Base-by-base conservation (phyloP, 2,888 invertebrate species). In the Tiliacea aurago region DNA sequence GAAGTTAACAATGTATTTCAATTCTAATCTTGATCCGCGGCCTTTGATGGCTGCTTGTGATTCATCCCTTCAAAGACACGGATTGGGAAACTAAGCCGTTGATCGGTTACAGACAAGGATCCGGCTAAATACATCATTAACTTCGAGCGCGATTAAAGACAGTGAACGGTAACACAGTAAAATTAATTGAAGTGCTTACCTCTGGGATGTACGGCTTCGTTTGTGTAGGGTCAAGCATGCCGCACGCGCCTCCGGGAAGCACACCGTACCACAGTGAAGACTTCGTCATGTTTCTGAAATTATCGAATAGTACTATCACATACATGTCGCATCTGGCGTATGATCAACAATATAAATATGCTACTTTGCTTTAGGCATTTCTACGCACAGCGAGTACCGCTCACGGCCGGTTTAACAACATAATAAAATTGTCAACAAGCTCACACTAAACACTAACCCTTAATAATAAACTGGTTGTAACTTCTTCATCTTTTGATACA, bases 191-290 rank as follows among this genome's bases (percentile, higher is more conserved):
- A 28, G 41, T 20, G 80, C 87, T 86, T 83, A 95, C 96, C 80
- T 94, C 94, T 33, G 89, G 91, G 0, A 84, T 63, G 73, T 91
- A 99, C 0, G 99, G 98, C 73, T 99, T 98, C 11, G 98, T 98
- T 89, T 98, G 98, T 13, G 97, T 97, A 0, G 99, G 99, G 95
- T 99, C 98, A 93, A 99, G 99, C 71, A 98, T 96, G 0, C 99
- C 99, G n/a, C 98, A 98, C 90, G 99, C 98, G 0, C 99, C 99
- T 84, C 98, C 98, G 62, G 97, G 97, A 33, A 99, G 93, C 0
- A 98, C 98, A 1, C 99, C 99, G 90, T 98, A 99, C 99, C 99
- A 99, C 84, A 98, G 96, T 0, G 97, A 95, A 15, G 97, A 95
- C 86, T 97, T 97, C 1, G 97, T 97, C 87, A 97, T 96, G 84